Evolutionary conservation across 2,888 invertebrate genomes (phyloP), one percentile per base, ranked within the genome.

Genomic region (Carabus problematicus): DNA sequence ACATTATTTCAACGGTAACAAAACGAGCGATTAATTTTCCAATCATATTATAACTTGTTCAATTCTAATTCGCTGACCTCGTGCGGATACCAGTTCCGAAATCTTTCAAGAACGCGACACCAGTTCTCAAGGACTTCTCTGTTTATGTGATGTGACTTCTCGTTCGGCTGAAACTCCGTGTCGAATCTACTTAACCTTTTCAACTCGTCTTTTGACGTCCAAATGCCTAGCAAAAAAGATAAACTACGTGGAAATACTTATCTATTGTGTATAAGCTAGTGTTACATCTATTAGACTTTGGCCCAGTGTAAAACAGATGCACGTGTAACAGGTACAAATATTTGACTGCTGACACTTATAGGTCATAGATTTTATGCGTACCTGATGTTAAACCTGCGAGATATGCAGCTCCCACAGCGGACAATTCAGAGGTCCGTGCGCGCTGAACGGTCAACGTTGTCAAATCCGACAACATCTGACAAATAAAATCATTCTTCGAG

Each of bases 401-500:
- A 77, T 91, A 92, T 0, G 94, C 93, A 69, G 92, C 92, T 0
- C 98, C 98, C 66, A 93, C 83, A 43, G 92, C 91, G 1, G 96
- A 91, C 86, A 93, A 91, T 81, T 97, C 96, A 0, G 88, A 84
- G 71, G 89, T 88, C 0, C 82, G 79, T 0, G 93, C 87, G 42
- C 97, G 85, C 79, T 95, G 91, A 3, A 97, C 91, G 0, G 83
- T 79, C 63, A 93, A 81, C 0, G 88, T 89, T 0, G 92, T 91
- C 64, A 96, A 84, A 80, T 97, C 94, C 0, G 97, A 89, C 73
- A 98, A 85, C 70, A 94, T 82, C 80, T 97, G 97, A 75, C 94
- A 90, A 52, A 98, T 85, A 78, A 98, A 98, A 81, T 96, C 90
- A 80, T 97, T 98, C 72, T 89, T 89, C 0, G 96, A 91, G n/a